phyloP scores from a whole-genome alignment of 1,140 invertebrate species.

The Phymorhynchus buccinoides region DNA sequence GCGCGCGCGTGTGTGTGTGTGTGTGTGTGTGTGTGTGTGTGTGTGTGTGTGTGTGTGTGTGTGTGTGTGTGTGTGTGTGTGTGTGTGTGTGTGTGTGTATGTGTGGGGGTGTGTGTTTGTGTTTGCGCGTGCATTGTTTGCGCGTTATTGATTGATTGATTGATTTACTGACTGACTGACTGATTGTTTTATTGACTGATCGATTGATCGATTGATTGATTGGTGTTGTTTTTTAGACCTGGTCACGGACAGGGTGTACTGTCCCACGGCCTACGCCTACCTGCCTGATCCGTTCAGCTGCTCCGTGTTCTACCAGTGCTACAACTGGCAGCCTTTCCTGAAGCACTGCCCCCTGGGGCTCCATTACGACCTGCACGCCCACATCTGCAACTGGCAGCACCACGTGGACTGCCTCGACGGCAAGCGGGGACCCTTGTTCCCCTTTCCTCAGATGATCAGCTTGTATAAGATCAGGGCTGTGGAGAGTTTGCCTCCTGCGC shows the following conservation, averaged over 20 bases:
- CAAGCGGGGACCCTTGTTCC: constrained; percentile 32
- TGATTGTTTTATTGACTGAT: no score
- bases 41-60: neutral
- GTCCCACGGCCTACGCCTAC: constrained; percentile 42
- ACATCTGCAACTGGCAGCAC: constrained; percentile 47
- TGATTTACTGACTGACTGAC: no score
- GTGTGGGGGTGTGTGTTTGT: neutral
- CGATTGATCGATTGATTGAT: no score
- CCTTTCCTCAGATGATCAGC: constrained; percentile 23
- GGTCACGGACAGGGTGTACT: constrained; percentile 11
- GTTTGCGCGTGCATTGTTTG: no score
- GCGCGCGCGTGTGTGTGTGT: no score
- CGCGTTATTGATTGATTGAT: no score
- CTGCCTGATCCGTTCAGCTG: constrained; percentile 43
- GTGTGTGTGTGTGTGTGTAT: neutral
- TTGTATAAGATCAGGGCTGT: neutral
- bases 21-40: constrained; percentile 6
- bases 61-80: constrained; percentile 26
- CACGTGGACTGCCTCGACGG: constrained; percentile 45
- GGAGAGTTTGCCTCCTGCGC: no score
- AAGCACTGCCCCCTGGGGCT: constrained; percentile 41
- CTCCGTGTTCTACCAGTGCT: constrained; percentile 45
- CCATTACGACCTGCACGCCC: constrained; percentile 32
- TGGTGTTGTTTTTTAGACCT: constrained; percentile 25
- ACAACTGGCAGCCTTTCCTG: constrained; percentile 44